A percentile compares a stretch with the other conserved stretches of the same genome.
These are phyloP conservation scores for Cheilosia variabilis DNA, from an alignment of 2,888 invertebrate species.

Conservation along the genomic window DNA sequence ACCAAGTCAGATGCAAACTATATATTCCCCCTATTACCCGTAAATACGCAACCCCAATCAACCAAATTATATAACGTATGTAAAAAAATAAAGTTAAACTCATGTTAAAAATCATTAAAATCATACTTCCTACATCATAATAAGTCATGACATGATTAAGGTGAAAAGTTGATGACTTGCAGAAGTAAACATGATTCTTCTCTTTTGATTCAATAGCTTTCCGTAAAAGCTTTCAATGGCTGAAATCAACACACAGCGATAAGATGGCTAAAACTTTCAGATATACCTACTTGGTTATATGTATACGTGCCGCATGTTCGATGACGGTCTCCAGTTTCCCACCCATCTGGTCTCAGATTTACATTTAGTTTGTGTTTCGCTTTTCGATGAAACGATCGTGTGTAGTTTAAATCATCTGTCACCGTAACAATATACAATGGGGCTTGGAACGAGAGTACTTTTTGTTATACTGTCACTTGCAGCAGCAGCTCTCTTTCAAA, in stretches of 20 bases:
- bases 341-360: not conserved
- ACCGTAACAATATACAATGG: conserved; percentile 63
- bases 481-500: conserved; percentile 79
- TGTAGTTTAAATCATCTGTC: not conserved
- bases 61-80: too few relatives aligned
- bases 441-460: conserved; percentile 77
- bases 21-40: too few relatives aligned
- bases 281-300: not conserved
- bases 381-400: conserved; percentile 24
- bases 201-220: not conserved
- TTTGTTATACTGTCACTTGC: conserved; percentile 78
- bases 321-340: not conserved
- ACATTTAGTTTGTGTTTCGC: conserved; percentile 35
- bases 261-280: not conserved
- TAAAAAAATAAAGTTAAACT: too few relatives aligned
- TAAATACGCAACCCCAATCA: too few relatives aligned
- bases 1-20: too few relatives aligned
- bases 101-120: too few relatives aligned
- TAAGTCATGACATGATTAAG: not conserved
- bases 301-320: conserved; percentile 6
- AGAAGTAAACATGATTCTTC: not conserved
- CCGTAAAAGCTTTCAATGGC: not conserved
- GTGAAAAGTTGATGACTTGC: not conserved
- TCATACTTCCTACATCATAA: not conserved
- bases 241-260: not conserved